A percentile compares a stretch with the other conserved stretches of the same genome.
phyloP scores from a whole-genome alignment of 1,140 invertebrate genomes.

The Sarcophaga peregrina region DNA sequence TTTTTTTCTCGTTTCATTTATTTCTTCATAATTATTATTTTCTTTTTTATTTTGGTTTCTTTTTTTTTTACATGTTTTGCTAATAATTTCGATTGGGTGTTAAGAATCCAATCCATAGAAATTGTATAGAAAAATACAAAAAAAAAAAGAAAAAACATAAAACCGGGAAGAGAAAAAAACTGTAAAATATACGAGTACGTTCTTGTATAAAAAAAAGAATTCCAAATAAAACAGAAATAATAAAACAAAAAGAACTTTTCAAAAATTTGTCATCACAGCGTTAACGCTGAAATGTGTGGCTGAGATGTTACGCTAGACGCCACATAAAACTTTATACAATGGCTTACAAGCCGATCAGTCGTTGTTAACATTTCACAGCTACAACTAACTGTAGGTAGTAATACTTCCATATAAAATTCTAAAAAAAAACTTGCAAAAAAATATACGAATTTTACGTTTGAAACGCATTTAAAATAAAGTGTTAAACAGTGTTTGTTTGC shows the following conservation, averaged over 20 bases:
- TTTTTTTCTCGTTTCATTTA: background rate
- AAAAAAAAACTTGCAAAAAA: background rate
- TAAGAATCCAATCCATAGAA: background rate
- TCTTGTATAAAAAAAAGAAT: background rate
- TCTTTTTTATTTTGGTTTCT: background rate
- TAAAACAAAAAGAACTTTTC: background rate
- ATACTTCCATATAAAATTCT: background rate
- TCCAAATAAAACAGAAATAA: background rate
- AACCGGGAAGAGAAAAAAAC: background rate
- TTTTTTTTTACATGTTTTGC: slow-evolving; percentile 17
- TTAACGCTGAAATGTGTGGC: slow-evolving; percentile 15
- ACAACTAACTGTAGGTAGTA: slow-evolving; percentile 37
- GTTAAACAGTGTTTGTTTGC: background rate
- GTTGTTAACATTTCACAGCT: slow-evolving; percentile 45
- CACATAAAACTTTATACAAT: slow-evolving; percentile 49
- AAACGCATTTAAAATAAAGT: slow-evolving; percentile 1
- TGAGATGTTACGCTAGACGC: slow-evolving; percentile 27
- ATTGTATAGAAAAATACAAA: background rate
- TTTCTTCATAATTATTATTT: background rate
- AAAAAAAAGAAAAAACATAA: background rate
- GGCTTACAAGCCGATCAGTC: slow-evolving; percentile 47
- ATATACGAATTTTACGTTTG: background rate
- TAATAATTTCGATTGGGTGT: slow-evolving; percentile 19
- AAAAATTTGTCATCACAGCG: slow-evolving; percentile 44
- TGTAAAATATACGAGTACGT: background rate